phyloP scores from a whole-genome alignment of 2,797 vertebrate species.

The Tinamus major region DNA sequence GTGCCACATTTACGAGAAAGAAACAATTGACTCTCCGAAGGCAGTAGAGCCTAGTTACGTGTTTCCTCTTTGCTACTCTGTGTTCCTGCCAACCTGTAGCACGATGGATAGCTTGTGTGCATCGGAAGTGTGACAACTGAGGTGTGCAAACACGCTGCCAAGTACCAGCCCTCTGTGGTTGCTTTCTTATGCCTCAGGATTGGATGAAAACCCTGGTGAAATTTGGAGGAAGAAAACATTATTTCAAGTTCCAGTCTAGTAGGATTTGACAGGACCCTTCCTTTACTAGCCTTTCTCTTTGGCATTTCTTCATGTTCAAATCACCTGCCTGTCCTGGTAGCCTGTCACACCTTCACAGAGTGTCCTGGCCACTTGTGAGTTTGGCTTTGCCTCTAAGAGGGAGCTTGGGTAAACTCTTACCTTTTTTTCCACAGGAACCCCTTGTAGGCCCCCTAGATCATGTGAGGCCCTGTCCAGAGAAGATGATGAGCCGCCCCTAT shows the following conservation, averaged over 20 bases:
- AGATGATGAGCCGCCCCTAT: neutral
- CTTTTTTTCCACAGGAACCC: neutral
- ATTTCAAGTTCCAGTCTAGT: neutral
- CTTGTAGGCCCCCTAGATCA: rapidly evolving
- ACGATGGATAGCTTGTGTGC: neutral
- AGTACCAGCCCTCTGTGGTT: neutral
- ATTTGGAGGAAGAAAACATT: neutral
- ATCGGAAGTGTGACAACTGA: neutral
- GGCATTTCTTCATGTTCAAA: neutral
- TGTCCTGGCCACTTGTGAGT: neutral
- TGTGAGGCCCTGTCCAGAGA: neutral
- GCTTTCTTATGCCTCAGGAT: neutral
- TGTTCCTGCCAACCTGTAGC: neutral
- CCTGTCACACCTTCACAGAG: neutral
- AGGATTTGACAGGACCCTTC: neutral
- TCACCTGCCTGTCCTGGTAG: neutral
- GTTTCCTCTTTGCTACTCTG: neutral
- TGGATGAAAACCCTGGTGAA: neutral
- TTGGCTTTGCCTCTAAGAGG: neutral
- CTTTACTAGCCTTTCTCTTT: neutral
- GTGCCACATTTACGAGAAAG: neutral
- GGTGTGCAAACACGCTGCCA: neutral
- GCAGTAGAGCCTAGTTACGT: neutral
- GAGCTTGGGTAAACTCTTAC: neutral
- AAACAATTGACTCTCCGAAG: neutral